These are phyloP conservation scores for Ommatoiulus sabulosus DNA, from an alignment of 2,888 invertebrate genomes.

Conservation along the genomic window DNA sequence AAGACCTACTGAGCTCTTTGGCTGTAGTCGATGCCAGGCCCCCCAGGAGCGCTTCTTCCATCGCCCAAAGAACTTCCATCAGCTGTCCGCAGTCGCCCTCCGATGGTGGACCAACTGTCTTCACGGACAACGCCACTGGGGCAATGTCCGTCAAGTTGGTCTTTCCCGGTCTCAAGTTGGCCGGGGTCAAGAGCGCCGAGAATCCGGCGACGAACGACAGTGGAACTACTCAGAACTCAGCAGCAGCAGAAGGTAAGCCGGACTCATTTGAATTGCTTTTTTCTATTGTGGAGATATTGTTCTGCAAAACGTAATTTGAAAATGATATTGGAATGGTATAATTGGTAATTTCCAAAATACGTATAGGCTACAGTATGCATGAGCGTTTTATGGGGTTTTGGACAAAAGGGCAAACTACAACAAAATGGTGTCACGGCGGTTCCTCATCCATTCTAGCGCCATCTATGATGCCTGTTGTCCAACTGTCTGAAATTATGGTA, in stretches of 20 bases:
- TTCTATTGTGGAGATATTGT: too few relatives aligned
- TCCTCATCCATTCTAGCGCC: too few relatives aligned
- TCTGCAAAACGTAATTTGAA: too few relatives aligned
- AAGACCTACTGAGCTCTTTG: slow-evolving; percentile 79
- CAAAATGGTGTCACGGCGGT: too few relatives aligned
- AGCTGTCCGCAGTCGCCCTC: slow-evolving; percentile 50
- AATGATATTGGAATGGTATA: too few relatives aligned
- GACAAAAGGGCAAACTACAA: too few relatives aligned
- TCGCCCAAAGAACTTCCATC: not conserved
- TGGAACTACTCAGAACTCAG: not conserved
- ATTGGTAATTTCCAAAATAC: too few relatives aligned
- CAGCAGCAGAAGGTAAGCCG: slow-evolving; percentile 4
- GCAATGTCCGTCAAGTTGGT: slow-evolving; percentile 55
- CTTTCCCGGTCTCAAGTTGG: slow-evolving; percentile 49
- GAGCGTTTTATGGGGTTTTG: too few relatives aligned
- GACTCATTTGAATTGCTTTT: not conserved
- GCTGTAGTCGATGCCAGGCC: slow-evolving; percentile 72
- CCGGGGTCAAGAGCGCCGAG: not conserved
- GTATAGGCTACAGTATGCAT: too few relatives aligned
- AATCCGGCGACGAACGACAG: not conserved
- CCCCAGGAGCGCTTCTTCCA: not conserved
- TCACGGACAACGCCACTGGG: slow-evolving; percentile 51
- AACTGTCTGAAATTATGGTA: too few relatives aligned
- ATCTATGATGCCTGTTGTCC: too few relatives aligned
- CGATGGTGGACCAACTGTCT: slow-evolving; percentile 27